Evolutionary conservation across 2,797 vertebrate species (phyloP).

Genomic region (Tiaroga cobitis): DNA sequence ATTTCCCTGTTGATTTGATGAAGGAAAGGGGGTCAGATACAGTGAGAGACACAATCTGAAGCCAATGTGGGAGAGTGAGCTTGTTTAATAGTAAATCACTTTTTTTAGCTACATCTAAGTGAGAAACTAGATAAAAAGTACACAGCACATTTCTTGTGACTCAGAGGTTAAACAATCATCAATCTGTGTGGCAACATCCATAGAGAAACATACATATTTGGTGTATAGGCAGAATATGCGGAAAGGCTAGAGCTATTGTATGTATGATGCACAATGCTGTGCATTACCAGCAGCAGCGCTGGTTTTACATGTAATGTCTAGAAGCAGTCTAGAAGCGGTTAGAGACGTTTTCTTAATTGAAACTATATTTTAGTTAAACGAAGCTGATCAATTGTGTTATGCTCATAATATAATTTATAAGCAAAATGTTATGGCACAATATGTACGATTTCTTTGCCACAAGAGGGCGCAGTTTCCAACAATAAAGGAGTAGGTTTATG

Average conservation of each 20-base stretch:
- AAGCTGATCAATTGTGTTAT: not conserved
- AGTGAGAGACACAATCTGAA: not conserved
- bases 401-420: not conserved
- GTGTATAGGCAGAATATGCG: not conserved
- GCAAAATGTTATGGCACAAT: not conserved
- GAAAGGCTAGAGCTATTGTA: not conserved
- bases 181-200: not conserved
- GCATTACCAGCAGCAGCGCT: not conserved
- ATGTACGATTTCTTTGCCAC: too few relatives aligned
- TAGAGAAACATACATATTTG: not conserved
- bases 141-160: not conserved
- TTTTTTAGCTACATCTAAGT: not conserved
- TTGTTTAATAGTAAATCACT: not conserved
- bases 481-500: too few relatives aligned
- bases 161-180: not conserved
- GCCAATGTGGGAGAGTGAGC: not conserved
- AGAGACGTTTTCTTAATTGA: not conserved
- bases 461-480: too few relatives aligned
- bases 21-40: not conserved
- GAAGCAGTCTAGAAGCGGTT: too few relatives aligned
- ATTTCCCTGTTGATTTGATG: not conserved
- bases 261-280: not conserved
- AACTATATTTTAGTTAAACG: not conserved
- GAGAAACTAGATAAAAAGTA: conserved; percentile 12
- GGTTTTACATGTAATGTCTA: not conserved